Evolutionary conservation across 2,113 vertebrate genomes (phyloP), one percentile per base, ranked within the genome.

Genomic region (Pedetes capensis): DNA sequence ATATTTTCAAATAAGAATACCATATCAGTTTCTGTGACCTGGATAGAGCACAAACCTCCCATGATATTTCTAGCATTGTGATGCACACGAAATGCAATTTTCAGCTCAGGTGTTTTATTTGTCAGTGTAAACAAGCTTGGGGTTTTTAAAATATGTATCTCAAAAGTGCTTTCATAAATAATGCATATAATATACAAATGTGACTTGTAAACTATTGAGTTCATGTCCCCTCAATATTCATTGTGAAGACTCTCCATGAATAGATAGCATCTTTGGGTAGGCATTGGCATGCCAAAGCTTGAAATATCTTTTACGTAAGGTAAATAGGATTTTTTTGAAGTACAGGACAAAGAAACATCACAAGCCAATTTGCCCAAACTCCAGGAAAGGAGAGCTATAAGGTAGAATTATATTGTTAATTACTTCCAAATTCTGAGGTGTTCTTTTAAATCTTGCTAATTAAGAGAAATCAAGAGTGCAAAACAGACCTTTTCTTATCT

Each of bases 1-100:
- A 91, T 47, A 83, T 92, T 96, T 96, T 95, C 91, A 95, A 98
- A 96, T 61, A 85, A 94, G 96, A 88, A 93, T 80, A 85, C 55
- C 64, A 3, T 80, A 93, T 96, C 92, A 32, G 74, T 96, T 90
- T 91, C 95, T 59, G 86, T 84, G 94, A 96, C 89, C 96, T 89
- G 96, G 94, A 93, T 79, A 93, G 68, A 92, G 82, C 74, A 64
- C n/a, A n/a, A 53, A 51, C 59, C 75, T 97, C 87, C 18, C 1
- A 0, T 51, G 66, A 23, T 0, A 29, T 72, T 86, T 89, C 53
- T 7, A 81, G 91, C 51, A 29, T 89, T 97, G 89, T 96, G 55
- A 94, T 80, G 71, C 55, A 82, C 91, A 89, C 68, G 55, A 89
- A 98, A 95, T 37, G 72, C 57, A 53, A 83, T 13, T 55, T 90